Evolutionary conservation across 2,797 vertebrate genomes (phyloP).

Genomic region (Phalloptychus januarius): DNA sequence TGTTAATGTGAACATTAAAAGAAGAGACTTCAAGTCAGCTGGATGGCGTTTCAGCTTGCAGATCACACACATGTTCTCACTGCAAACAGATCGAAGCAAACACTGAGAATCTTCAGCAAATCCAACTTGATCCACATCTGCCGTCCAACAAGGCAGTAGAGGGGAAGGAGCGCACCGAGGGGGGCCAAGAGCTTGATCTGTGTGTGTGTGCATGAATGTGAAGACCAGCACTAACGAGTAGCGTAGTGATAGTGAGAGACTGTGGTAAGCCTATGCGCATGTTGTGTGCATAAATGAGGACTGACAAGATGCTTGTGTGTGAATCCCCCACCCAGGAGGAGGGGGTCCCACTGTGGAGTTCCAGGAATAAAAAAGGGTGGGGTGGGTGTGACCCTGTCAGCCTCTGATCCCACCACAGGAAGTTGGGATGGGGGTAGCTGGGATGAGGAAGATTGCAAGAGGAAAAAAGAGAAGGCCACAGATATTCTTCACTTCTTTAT

Average conservation of each 20-base stretch:
- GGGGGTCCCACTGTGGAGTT: conserved; percentile 72
- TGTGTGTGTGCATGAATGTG: conserved; percentile 30
- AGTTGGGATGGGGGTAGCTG: conserved; percentile 60
- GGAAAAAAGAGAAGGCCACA: background rate
- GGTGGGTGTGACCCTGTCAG: conserved; percentile 79
- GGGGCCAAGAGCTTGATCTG: conserved; percentile 21
- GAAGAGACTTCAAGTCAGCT: conserved; percentile 16
- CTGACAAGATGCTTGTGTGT: conserved; percentile 42
- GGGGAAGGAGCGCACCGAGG: conserved; percentile 20
- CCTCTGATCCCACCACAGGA: conserved; percentile 76
- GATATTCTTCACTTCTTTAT: conserved; percentile 3
- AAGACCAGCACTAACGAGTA: conserved; percentile 44
- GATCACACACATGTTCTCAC: conserved; percentile 24
- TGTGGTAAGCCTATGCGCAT: conserved; percentile 31
- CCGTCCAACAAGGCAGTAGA: conserved; percentile 35
- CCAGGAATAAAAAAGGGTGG: conserved; percentile 78
- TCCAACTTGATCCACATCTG: conserved; percentile 65
- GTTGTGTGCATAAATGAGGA: conserved; percentile 44
- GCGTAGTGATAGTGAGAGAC: conserved; percentile 37
- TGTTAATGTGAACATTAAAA: conserved; percentile 17
- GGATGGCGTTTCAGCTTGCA: background rate
- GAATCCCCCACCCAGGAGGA: conserved; percentile 19
- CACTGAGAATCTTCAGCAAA: conserved; percentile 45
- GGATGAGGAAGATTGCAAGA: conserved; percentile 12
- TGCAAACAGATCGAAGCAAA: conserved; percentile 22